phyloP scores from a whole-genome alignment of 2,888 invertebrate species.

The Ophion slaviceki region DNA sequence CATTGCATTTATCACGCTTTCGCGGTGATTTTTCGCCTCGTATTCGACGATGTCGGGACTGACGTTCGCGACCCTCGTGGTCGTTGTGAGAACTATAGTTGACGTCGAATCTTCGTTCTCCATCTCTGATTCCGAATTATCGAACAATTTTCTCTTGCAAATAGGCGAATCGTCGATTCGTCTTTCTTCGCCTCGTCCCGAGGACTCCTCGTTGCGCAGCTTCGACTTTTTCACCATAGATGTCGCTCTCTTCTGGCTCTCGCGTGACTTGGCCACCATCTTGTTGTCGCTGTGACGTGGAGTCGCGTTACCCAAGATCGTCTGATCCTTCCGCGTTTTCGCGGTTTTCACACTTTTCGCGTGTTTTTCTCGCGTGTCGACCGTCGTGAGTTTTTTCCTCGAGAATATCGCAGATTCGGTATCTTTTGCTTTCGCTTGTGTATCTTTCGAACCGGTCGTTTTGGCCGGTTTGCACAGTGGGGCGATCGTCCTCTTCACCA shows the following conservation, averaged over 20 bases:
- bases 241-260: conserved; percentile 37
- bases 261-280: conserved; percentile 34
- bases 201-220: conserved; percentile 52
- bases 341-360: background rate
- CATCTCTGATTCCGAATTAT: conserved; percentile 63
- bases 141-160: conserved; percentile 72
- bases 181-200: conserved; percentile 43
- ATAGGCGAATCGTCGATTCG: conserved; percentile 59
- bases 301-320: background rate
- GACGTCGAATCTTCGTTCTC: conserved; percentile 54
- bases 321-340: conserved; percentile 46
- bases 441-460: conserved; percentile 6
- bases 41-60: conserved; percentile 34
- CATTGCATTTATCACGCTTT: conserved; percentile 9
- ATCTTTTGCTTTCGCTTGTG: conserved; percentile 25
- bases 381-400: conserved; percentile 32
- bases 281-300: conserved; percentile 55
- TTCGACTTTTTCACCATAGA: conserved; percentile 53
- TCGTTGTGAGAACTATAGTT: conserved; percentile 48
- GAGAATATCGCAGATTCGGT: conserved; percentile 25
- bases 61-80: conserved; percentile 39
- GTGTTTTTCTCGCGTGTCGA: background rate
- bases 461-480: conserved; percentile 36
- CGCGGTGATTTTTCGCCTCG: conserved; percentile 43
- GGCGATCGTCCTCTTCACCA: conserved; percentile 40